Conservation (phyloP, 2,888 invertebrate species). For the Neelides folsomi region DNA sequence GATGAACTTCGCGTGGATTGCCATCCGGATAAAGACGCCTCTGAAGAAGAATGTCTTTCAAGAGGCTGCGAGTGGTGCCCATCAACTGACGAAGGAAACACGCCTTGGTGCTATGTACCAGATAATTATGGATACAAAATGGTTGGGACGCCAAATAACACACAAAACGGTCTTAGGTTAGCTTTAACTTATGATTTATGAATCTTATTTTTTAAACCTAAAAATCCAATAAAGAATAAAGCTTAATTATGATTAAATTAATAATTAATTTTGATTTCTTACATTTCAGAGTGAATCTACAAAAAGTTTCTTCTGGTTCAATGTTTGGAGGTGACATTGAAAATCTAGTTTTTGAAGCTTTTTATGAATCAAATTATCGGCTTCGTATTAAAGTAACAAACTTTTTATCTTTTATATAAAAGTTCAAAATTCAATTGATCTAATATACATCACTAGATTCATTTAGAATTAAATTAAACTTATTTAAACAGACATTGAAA, state of each 20-base stretch:
- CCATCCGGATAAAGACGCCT: conserved; percentile 47
- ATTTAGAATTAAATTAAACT: too few relatives aligned
- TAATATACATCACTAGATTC: too few relatives aligned
- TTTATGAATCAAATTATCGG: not conserved
- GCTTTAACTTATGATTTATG: too few relatives aligned
- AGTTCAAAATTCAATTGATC: too few relatives aligned
- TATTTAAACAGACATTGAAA: too few relatives aligned
- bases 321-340: conserved; percentile 21
- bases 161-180: conserved; percentile 10
- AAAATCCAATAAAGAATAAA: too few relatives aligned
- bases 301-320: conserved; percentile 11
- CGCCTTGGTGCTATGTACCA: conserved; percentile 22
- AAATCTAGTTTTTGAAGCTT: conserved; percentile 2
- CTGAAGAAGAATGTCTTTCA: conserved; percentile 44
- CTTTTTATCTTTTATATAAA: too few relatives aligned
- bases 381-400: conserved; percentile 1
- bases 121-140: conserved; percentile 13
- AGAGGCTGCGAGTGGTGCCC: conserved; percentile 58
- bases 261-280: not conserved
- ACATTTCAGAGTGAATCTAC: conserved; percentile 15
- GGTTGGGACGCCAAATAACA: not conserved
- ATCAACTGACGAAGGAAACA: conserved; percentile 12
- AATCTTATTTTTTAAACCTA: too few relatives aligned
- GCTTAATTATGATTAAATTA: too few relatives aligned
- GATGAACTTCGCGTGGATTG: conserved; percentile 50